Base-by-base conservation (phyloP, 2,797 vertebrate species). In the Huso huso region DNA sequence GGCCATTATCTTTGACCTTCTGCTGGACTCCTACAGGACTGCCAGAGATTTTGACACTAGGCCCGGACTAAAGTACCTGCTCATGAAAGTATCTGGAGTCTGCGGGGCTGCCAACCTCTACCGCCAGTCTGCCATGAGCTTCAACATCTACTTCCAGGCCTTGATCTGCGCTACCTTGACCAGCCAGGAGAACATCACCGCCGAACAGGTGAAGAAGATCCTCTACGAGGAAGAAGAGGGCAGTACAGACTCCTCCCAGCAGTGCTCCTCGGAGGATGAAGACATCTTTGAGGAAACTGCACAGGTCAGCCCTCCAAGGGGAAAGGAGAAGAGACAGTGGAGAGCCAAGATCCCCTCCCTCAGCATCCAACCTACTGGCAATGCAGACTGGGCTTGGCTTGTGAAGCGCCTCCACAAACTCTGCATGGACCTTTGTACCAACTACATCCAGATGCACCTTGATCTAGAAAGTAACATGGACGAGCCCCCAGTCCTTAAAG, bases 221-320 rank as follows among this genome's bases (percentile, higher is more conserved):
- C 89, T 99, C 51, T 90, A 88, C 10, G 96, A 99, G 76, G 97
- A 96, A 6, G 95, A 97, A 0, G 94, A 94, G 69, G 89, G 91
- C 5, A 95, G 93, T 78, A 93, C 94, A 0, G 95, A 97, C 72
- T 99, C 97, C 0, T 98, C 96, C 0, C 95, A 94, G 70, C 94
- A 90, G 23, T 96, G 94, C 63, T 98, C 89, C 0, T 98, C 96
- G 0, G 97, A 99, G 75, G 96, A 99, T 0, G 97, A 99, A 77
- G 95, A 99, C 76, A 98, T 98, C 71, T 98, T 98, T 76, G 97
- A 98, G 78, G 95, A 98, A 84, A 98, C 95, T 0, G 96, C 96
- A 0, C 95, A 97, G 83, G 96, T 98, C 69, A 98, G 95, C 75
- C 95, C 96, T 0, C 95, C 95, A 0, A 83, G 93, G 1, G 93